Base-by-base conservation (phyloP, 2,797 vertebrate genomes). In the Gymnothorax reevesii region DNA sequence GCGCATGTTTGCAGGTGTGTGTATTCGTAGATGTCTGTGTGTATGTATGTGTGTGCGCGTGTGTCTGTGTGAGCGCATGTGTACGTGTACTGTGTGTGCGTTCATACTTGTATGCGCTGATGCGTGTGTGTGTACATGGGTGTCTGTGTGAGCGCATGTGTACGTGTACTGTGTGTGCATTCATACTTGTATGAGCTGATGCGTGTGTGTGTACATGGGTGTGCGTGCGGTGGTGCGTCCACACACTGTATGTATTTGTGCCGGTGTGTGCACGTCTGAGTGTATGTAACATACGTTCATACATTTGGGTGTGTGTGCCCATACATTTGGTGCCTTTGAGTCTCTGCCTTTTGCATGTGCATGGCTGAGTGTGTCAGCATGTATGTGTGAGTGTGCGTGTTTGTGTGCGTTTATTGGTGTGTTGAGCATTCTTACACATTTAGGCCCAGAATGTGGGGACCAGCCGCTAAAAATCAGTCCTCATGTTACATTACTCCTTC, bases 91-190 rank as follows among this genome's bases (percentile, higher is more conserved):
- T 42, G 27, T 82, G 57, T 84, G 49, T 82, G 13, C n/a, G 2
- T 85, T 13, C 33, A 77, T 33, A n/a, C 22, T 17, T 79, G 75
- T 79, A 15, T 83, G 42, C 4, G 57, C n/a, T 33, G 82, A 25
- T n/a, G 79, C 85, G 82, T 84, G 84, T 79, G 84, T 87, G 85
- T 88, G 84, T 83, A 73, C 42, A 69, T 57, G 55, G 75, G 57
- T 83, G 66, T 25, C 20, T 80, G 82, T 79, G 20, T 64, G 52
- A 3, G 55, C 64, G 80, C 9, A 25, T 57, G 33, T 82, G 52
- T 59, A n/a, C 54, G 20, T 73, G 83, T 84, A 22, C n/a, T 69
- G 33, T 55, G 4, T 82, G 12, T 66, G 64, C 25, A n/a, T n/a
- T n/a, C n/a, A n/a, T n/a, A n/a, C 57, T 7, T 57, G 57, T 12